Evolutionary conservation across 2,797 vertebrate species (phyloP).

Genomic region (Pseudomugil tenellus): DNA sequence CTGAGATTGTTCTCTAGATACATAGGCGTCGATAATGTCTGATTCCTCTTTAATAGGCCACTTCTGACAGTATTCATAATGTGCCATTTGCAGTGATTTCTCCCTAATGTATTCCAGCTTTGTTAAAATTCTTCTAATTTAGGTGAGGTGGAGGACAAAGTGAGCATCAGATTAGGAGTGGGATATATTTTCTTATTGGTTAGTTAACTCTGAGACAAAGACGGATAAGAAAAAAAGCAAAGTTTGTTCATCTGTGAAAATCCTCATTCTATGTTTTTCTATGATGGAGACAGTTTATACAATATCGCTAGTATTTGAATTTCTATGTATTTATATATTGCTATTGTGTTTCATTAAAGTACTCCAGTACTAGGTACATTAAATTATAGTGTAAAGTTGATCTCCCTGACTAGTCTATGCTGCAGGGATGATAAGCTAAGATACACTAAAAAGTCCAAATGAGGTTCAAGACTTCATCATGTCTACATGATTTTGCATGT

Average conservation of each 20-base stretch:
- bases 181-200: constrained; percentile 46
- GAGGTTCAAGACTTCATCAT: constrained; percentile 26
- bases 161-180: constrained; percentile 29
- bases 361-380: no score
- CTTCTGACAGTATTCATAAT: constrained; percentile 80
- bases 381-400: no score
- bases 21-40: constrained; percentile 73
- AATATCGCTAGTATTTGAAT: background rate
- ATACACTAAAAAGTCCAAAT: constrained; percentile 33
- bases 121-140: constrained; percentile 72
- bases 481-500: constrained; percentile 7
- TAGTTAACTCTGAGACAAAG: constrained; percentile 56
- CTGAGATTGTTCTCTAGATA: constrained; percentile 79
- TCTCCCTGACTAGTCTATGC: no score
- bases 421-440: no score
- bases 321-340: background rate
- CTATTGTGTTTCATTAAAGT: background rate
- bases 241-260: constrained; percentile 67
- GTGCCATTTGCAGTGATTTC: constrained; percentile 75
- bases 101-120: constrained; percentile 74
- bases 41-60: constrained; percentile 81
- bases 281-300: constrained; percentile 22
- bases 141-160: constrained; percentile 33
- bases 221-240: constrained; percentile 23
- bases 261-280: constrained; percentile 33